Base-by-base conservation (phyloP, 2,113 vertebrate genomes). In the Candoia aspera region DNA sequence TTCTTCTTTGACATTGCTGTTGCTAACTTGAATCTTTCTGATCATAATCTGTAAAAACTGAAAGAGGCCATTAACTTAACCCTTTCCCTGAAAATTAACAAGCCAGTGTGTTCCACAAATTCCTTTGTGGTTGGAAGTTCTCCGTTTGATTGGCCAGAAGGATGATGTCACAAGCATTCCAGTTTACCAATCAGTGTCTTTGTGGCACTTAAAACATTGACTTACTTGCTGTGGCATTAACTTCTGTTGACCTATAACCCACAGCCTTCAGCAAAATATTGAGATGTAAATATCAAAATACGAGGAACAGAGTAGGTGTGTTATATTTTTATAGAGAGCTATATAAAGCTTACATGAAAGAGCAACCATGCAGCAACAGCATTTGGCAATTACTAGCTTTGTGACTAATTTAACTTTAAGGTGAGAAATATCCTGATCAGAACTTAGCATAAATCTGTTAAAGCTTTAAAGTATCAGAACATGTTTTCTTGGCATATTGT, bases 161-260 rank as follows among this genome's bases (percentile, higher is more conserved):
- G 73, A 57, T 93, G 91, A 93, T 62, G 73, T 89, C 93, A 68
- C 88, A 94, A 91, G 64, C 57, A 91, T 68, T 84, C 17, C 68
- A 87, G 84, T 29, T 53, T 54, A 88, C 58, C 89, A 68, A 58
- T 87, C 83, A 29, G 21, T n/a, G 24, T 26, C 90, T 57, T 59
- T 84, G 55, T 49, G 37, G 4, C 73, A 21, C 8, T 57, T 90
- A 57, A 11, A 83, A 42, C 21, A 57, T 0, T n/a, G 54, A 37
- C 54, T 55, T 59, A 84, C 59, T 84, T 59, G 84, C 60, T 84
- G 37, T 37, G 53, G 15, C 37, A 46, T 59, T 33, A 68, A 15
- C 17, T 68, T 89, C 26, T 17, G 19, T 73, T n/a, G 29, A 73
- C 0, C 29, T 73, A 26, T n/a, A 42, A 64, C 29, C 59, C 26